Evolutionary conservation across 2,113 vertebrate genomes (phyloP), one percentile per base, ranked within the genome.

Genomic region (Natator depressus): DNA sequence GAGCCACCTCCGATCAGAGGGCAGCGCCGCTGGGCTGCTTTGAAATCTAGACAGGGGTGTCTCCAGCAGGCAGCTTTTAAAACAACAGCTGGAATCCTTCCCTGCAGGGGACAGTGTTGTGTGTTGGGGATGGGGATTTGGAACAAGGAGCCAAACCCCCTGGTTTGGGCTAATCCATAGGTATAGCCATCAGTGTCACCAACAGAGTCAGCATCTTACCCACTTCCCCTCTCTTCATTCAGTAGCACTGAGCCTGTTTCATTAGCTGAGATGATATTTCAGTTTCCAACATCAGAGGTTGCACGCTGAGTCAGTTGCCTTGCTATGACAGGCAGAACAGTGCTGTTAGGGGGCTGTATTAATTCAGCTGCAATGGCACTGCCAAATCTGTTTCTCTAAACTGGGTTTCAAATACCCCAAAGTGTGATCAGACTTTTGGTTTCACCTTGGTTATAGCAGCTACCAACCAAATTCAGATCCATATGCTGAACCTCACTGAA

Each of bases 1-100:
- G 94, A 97, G 95, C 92, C 96, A 93, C 95, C 94, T 96, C 91
- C 7, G 82, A 95, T 87, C 29, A 79, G 14, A 95, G 78, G 62
- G 88, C 89, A 84, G 89, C 65, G 65, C 85, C 2, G 47, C 85
- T 91, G 76, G 80, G 49, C 89, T 80, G 91, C 96, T 98, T 97
- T 98, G 97, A 97, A 97, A 97, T 93, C 84, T 55, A 94, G 94
- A 55, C 95, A 85, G 85, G 93, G 95, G 90, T 69, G 54, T 96
- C 94, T 97, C 88, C 82, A 95, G 93, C 94, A 96, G 89, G 81
- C 90, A 91, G n/a, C 1, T 88, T 80, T 75, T 86, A 42, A 87
- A 97, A 94, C 85, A 96, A 69, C 96, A 96, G 95, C 91, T 97
- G 97, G 90, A 84, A 16, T 95, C 65, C 82, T 87, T 92, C 87